Evolutionary conservation across 2,797 vertebrate species (phyloP).

Genomic region (Bryconaethiops microstoma): DNA sequence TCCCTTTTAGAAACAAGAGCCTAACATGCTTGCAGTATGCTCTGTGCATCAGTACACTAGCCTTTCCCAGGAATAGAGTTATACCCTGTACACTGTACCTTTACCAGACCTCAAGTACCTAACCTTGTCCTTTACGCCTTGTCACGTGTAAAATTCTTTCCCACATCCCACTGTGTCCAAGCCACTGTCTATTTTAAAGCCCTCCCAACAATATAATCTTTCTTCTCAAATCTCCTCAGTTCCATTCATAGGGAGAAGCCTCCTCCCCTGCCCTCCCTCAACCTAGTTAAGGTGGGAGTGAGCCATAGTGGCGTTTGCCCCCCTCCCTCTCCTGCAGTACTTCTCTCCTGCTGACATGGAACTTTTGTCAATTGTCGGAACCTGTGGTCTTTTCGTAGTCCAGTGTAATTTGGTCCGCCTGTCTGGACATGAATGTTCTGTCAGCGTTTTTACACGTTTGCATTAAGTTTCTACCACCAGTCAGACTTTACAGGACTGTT

Average conservation of each 20-base stretch:
- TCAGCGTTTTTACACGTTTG: constrained; percentile 47
- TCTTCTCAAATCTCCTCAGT: constrained; percentile 5
- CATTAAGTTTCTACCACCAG: constrained; percentile 26
- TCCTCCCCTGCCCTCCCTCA: constrained; percentile 4
- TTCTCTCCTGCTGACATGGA: constrained; percentile 44
- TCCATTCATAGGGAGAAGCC: neutral
- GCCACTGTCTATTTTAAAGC: neutral
- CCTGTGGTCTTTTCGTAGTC: constrained; percentile 50
- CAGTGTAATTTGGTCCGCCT: constrained; percentile 48
- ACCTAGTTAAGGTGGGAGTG: constrained; percentile 17
- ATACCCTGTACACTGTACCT: neutral
- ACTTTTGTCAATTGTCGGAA: constrained; percentile 52
- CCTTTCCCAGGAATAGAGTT: neutral
- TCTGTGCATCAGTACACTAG: neutral
- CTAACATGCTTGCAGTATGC: neutral
- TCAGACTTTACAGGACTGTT: constrained; percentile 46
- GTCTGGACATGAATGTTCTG: constrained; percentile 56
- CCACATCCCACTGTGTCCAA: neutral
- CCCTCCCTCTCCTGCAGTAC: constrained; percentile 2
- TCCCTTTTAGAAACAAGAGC: constrained; percentile 26
- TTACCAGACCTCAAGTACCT: neutral
- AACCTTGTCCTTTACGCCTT: neutral
- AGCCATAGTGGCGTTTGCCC: constrained; percentile 16
- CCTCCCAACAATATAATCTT: neutral
- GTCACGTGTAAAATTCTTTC: constrained; percentile 1